Conservation (phyloP, 2,113 vertebrate genomes). For the Amblyopsis rosae region DNA sequence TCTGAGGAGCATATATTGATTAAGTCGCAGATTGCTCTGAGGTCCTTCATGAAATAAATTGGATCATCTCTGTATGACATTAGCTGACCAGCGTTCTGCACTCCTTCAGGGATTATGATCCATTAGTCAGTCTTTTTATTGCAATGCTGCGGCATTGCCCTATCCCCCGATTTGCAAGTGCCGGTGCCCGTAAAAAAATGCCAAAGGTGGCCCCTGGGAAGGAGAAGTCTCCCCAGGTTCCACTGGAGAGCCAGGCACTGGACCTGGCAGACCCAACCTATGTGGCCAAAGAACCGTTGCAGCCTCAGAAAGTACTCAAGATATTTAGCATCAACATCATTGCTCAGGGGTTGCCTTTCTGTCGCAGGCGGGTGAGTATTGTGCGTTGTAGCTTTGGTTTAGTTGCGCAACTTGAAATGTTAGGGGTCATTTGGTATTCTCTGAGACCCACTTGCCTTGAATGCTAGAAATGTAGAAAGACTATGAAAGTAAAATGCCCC, state of each 20-base stretch:
- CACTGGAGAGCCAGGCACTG: slow-evolving; percentile 75
- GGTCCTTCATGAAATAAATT: slow-evolving; percentile 44
- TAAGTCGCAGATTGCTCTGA: slow-evolving; percentile 64
- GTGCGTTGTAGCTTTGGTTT: not conserved
- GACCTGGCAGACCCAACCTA: slow-evolving; percentile 83
- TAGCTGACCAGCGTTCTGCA: slow-evolving; percentile 9
- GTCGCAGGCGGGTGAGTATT: slow-evolving; percentile 90
- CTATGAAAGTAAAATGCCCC: not conserved
- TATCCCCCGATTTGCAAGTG: slow-evolving; percentile 72
- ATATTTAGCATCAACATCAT: slow-evolving; percentile 99
- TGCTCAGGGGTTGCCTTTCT: slow-evolving; percentile 93
- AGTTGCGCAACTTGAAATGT: slow-evolving; percentile 30
- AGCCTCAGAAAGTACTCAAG: slow-evolving; percentile 92
- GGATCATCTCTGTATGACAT: not conserved
- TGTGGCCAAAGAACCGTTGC: slow-evolving; percentile 79
- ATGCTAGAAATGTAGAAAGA: not conserved
- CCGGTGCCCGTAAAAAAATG: slow-evolving; percentile 78
- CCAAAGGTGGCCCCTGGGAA: slow-evolving; percentile 78
- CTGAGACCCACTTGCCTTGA: not conserved
- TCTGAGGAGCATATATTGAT: slow-evolving; percentile 67
- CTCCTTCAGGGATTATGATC: slow-evolving; percentile 66
- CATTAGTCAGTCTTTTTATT: slow-evolving; percentile 43
- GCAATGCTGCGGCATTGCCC: slow-evolving; percentile 85
- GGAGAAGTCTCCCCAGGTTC: slow-evolving; percentile 71
- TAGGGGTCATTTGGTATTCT: slow-evolving; percentile 38